These are phyloP conservation scores for Pseudanteris insignis DNA, from an alignment of 2,888 invertebrate genomes.

Conservation along the genomic window DNA sequence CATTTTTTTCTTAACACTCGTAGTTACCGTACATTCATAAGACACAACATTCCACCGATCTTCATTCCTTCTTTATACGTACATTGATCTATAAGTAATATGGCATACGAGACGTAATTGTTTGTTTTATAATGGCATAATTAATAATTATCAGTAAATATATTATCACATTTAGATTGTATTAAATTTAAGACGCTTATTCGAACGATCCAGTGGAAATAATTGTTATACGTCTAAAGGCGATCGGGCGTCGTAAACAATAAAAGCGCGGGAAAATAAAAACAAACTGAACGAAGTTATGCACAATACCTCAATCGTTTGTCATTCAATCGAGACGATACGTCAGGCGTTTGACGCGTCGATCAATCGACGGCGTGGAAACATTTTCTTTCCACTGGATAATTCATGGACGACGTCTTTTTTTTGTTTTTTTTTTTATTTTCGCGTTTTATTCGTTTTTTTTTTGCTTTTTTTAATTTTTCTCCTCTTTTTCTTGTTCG, in stretches of 20 bases:
- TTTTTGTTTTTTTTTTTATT: conserved; percentile 40
- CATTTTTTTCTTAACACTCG: no score
- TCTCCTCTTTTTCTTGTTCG: no score
- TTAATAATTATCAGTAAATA: conserved; percentile 64
- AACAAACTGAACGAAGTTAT: no score
- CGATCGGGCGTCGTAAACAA: no score
- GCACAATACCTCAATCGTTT: no score
- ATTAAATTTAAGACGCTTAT: conserved; percentile 62
- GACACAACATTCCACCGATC: no score
- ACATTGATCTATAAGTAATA: conserved; percentile 41
- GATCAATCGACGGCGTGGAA: background rate
- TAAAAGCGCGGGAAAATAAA: no score
- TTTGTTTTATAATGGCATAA: conserved; percentile 52
- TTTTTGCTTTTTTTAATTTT: no score
- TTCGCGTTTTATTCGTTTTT: background rate
- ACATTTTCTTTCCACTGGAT: conserved; percentile 31
- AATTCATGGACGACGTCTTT: conserved; percentile 43
- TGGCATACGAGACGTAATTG: conserved; percentile 45
- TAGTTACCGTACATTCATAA: no score
- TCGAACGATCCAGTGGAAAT: conserved; percentile 22
- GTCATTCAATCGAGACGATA: background rate
- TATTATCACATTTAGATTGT: conserved; percentile 67
- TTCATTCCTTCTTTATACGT: conserved; percentile 7
- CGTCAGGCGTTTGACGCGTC: no score
- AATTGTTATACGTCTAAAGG: no score